These are phyloP conservation scores for Zosterops japonicus DNA, from an alignment of 2,113 vertebrate genomes.

Conservation along the genomic window DNA sequence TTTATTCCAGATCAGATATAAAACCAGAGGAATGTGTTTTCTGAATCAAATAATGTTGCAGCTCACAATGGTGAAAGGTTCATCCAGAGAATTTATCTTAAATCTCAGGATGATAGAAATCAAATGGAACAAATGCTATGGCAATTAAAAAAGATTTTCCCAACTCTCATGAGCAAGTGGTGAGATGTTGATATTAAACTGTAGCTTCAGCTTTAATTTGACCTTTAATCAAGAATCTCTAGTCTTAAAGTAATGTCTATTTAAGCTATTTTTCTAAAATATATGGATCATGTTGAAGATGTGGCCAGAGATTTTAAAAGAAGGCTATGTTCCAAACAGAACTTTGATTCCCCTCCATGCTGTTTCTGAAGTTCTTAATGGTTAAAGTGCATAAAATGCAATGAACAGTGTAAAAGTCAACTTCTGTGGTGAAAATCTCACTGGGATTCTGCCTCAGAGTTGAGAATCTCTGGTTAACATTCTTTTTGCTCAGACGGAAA, in stretches of 20 bases:
- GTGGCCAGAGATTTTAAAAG: not conserved
- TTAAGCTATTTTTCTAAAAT: not conserved
- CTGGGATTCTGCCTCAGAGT: not conserved
- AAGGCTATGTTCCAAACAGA: not conserved
- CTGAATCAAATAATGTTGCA: not conserved
- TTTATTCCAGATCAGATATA: conserved; percentile 30
- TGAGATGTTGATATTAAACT: not conserved
- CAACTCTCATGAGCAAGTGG: not conserved
- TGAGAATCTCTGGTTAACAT: not conserved
- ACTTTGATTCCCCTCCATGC: not conserved
- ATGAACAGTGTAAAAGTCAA: not conserved
- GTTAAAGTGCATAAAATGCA: not conserved
- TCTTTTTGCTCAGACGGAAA: not conserved
- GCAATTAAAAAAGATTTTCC: not conserved
- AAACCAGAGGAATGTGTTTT: not conserved
- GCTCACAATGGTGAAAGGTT: not conserved
- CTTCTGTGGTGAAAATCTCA: not conserved
- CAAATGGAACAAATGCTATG: not conserved
- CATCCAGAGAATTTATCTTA: not conserved
- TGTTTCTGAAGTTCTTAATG: not conserved
- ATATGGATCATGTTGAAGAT: not conserved
- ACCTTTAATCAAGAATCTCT: not conserved
- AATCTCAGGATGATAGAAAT: conserved; percentile 28
- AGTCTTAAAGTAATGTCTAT: not conserved
- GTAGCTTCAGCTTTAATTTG: not conserved